phyloP scores from a whole-genome alignment of 2,113 vertebrate species.

The Theristicus caerulescens region DNA sequence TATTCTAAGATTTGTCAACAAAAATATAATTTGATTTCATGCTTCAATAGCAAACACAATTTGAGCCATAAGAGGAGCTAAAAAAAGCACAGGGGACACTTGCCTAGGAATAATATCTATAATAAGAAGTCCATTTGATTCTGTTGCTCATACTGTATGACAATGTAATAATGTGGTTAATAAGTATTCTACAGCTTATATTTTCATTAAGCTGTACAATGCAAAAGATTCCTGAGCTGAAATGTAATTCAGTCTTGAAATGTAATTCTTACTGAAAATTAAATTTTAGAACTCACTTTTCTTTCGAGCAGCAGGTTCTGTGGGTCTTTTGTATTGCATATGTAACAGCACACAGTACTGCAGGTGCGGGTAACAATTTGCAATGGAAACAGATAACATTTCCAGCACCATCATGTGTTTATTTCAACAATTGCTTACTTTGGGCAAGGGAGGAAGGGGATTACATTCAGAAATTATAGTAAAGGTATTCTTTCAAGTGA shows the following conservation, averaged over 20 bases:
- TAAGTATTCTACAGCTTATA: background rate
- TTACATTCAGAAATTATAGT: slow-evolving; percentile 2
- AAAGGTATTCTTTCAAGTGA: slow-evolving; percentile 31
- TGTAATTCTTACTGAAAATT: background rate
- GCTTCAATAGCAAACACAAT: background rate
- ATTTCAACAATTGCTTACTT: slow-evolving; percentile 35
- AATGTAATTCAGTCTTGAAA: slow-evolving; percentile 6
- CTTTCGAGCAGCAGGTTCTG: background rate
- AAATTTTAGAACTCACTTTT: background rate
- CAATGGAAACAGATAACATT: background rate
- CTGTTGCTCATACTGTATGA: background rate
- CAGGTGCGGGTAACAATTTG: background rate
- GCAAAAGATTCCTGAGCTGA: background rate
- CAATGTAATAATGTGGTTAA: background rate
- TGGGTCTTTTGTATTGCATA: background rate
- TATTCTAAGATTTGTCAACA: background rate
- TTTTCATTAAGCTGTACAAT: slow-evolving; percentile 20
- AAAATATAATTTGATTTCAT: background rate
- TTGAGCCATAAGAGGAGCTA: background rate
- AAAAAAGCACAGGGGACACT: background rate
- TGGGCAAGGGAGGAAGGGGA: background rate
- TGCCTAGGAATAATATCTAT: background rate
- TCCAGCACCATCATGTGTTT: background rate
- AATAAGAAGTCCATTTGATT: background rate
- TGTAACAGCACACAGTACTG: background rate